Percentiles rank a stretch among this genome's conserved stretches.
Evolutionary conservation across 2,888 invertebrate genomes (phyloP).

Genomic region (Agrochola lota): DNA sequence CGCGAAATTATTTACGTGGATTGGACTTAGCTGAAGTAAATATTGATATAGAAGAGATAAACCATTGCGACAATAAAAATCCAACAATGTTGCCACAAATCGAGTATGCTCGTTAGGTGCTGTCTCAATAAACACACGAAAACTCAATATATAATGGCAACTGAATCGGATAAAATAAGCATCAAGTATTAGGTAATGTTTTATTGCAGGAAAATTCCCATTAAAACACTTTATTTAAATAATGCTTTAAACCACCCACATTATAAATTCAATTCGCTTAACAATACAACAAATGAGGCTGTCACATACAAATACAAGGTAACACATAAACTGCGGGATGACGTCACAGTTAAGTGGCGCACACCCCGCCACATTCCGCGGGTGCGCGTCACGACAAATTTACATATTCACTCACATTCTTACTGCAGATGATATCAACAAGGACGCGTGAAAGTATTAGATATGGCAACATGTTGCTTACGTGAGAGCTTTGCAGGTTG

Average conservation of each 20-base stretch:
- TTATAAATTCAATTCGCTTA: conserved; percentile 4
- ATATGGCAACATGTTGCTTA: not conserved
- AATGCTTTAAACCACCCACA: not conserved
- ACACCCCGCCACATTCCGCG: not conserved
- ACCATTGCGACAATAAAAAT: too few relatives aligned
- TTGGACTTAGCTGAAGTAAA: too few relatives aligned
- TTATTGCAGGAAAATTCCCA: too few relatives aligned
- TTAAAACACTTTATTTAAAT: too few relatives aligned
- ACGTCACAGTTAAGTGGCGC: conserved; percentile 20
- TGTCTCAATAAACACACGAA: too few relatives aligned
- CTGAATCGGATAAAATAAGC: too few relatives aligned
- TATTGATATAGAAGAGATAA: too few relatives aligned
- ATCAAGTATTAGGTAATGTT: too few relatives aligned
- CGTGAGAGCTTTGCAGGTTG: not conserved
- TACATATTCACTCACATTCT: conserved; percentile 29
- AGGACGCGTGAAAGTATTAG: conserved; percentile 19
- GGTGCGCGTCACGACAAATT: conserved; percentile 4
- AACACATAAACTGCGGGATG: conserved; percentile 11
- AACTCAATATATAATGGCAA: too few relatives aligned
- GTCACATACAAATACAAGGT: conserved; percentile 4
- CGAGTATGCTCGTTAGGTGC: too few relatives aligned
- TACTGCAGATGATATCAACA: conserved; percentile 2
- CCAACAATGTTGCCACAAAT: too few relatives aligned
- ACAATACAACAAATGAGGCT: not conserved
- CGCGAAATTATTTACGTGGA: too few relatives aligned